Evolutionary conservation across 2,113 vertebrate species (phyloP), one percentile per base, ranked within the genome.

Genomic region (Dendropsophus ebraccatus): DNA sequence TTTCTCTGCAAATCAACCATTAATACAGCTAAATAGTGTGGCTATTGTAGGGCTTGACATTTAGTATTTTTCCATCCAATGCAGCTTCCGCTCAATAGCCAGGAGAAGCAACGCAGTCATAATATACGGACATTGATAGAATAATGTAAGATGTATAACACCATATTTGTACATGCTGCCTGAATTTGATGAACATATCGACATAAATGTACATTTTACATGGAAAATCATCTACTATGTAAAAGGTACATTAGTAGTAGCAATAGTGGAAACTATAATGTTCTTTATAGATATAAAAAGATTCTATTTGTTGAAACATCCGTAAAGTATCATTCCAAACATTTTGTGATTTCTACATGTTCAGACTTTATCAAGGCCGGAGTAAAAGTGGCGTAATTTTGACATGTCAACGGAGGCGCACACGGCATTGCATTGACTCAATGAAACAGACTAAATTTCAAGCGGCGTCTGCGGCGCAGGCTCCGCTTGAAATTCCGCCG

Each of bases 101-200:
- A 30, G 16, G 5, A 56, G 49, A 50, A 76, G 13, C 32, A 49
- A 21, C 6, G 4, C 2, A 47, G 78, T 65, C 56, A 25, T 45
- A 81, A 58, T 81, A 60, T 25, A 25, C 16, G 23, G 41, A 62
- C 35, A 81, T 45, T 81, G 78, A 81, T 81, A 62, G 56, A 81
- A 65, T 45, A 62, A 41, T 47, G 30, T 65, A 58, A 65, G 50
- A 47, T n/a, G 2, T 28, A 17, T 12, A 81, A 47, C 37, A 47
- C 78, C 78, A 47, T 81, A 81, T 81, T 81, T 65, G 78, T 81
- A 28, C 78, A 81, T 65, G 56, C 23, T 47, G 37, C 41, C 19
- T 14, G 35, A 78, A 58, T 78, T 21, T 56, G 2, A 41, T 56
- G 54, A 76, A 49, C n/a, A 80, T 21, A 45, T 60, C 56, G 0